These are phyloP conservation scores for Corticium candelabrum DNA, from an alignment of 37 sponge, comb jelly and placozoan genomes.

Conservation along the genomic window DNA sequence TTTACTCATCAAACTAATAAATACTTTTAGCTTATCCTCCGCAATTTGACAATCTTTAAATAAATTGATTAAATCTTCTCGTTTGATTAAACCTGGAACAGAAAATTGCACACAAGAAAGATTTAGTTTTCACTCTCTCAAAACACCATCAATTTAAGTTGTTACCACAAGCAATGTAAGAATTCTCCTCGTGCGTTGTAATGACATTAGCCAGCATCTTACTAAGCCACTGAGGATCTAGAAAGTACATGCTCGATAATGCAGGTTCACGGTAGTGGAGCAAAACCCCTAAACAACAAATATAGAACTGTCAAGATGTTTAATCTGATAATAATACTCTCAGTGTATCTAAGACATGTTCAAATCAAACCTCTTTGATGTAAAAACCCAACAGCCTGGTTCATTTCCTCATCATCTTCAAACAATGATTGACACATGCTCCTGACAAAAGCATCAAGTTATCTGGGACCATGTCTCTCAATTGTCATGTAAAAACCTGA, in stretches of 20 bases:
- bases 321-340: no score
- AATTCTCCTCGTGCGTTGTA: background rate
- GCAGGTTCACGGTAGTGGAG: constrained; percentile 70
- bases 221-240: constrained; percentile 89
- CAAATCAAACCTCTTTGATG: background rate
- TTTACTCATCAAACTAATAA: background rate
- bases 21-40: background rate
- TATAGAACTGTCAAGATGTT: no score
- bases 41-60: background rate
- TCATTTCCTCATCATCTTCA: background rate
- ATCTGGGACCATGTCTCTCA: no score
- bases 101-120: no score
- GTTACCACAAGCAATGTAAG: no score
- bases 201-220: constrained; percentile 75
- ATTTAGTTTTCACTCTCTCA: no score
- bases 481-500: no score
- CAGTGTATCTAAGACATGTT: no score
- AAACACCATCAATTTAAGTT: no score
- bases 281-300: constrained; percentile 27
- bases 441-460: no score
- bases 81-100: background rate
- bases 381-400: background rate
- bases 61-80: background rate
- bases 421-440: background rate
- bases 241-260: constrained; percentile 64